A percentile compares a stretch with the other conserved stretches of the same genome.
Conservation (phyloP, 2,888 invertebrate genomes). For the Xylota segnis region DNA sequence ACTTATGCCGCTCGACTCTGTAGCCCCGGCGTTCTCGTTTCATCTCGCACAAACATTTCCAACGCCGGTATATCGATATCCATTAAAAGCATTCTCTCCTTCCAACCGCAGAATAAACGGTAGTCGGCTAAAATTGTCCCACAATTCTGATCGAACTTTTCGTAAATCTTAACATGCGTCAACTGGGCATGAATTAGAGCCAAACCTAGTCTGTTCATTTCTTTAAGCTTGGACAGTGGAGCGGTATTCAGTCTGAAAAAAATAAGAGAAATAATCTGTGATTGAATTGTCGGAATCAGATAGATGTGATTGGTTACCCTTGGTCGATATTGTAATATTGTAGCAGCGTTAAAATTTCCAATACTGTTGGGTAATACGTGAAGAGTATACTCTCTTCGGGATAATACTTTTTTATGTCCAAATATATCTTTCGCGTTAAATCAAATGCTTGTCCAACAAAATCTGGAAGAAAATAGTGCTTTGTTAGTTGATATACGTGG, state of each 20-base stretch:
- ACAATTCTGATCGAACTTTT: slow-evolving; percentile 37
- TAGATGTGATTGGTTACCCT: neutral
- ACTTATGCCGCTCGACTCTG: neutral
- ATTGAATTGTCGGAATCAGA: neutral
- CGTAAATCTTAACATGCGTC: slow-evolving; percentile 30
- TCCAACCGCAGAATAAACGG: slow-evolving; percentile 31
- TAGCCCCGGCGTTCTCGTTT: slow-evolving; percentile 10
- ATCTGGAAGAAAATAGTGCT: slow-evolving; percentile 2
- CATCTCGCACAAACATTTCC: neutral
- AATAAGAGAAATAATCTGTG: neutral
- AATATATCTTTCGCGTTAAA: slow-evolving; percentile 12
- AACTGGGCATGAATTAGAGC: slow-evolving; percentile 30
- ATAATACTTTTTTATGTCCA: slow-evolving; percentile 37
- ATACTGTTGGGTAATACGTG: slow-evolving; percentile 23
- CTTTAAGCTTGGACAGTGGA: slow-evolving; percentile 6
- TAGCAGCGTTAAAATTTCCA: slow-evolving; percentile 16
- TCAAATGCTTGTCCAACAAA: slow-evolving; percentile 38
- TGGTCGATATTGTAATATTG: slow-evolving; percentile 39
- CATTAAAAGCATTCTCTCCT: slow-evolving; percentile 25
- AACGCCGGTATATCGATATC: slow-evolving; percentile 10
- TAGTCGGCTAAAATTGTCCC: slow-evolving; percentile 21
- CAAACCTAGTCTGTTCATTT: slow-evolving; percentile 25
- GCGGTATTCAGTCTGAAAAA: slow-evolving; percentile 24
- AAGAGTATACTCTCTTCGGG: slow-evolving; percentile 36
- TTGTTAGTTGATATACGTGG: too few relatives aligned